Evolutionary conservation across 2,113 vertebrate genomes (phyloP).

Genomic region (Taurulus bubalis): DNA sequence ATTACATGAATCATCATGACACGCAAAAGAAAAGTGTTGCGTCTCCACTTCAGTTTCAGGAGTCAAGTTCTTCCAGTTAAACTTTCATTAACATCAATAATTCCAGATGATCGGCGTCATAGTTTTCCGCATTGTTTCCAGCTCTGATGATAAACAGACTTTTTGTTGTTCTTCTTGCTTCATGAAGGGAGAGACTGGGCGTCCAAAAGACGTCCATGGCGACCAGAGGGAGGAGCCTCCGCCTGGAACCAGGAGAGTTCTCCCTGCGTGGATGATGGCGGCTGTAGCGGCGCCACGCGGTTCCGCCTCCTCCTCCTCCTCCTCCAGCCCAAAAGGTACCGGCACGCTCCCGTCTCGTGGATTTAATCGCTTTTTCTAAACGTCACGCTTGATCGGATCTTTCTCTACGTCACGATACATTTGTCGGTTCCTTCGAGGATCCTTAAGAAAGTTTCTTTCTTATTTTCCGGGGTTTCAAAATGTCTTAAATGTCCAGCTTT

Average conservation of each 20-base stretch:
- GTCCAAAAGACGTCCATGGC: fast-evolving
- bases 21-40: not conserved
- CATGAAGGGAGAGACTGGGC: not conserved
- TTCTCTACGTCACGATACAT: not conserved
- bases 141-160: not conserved
- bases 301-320: slow-evolving; percentile 33
- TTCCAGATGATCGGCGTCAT: not conserved
- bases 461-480: not conserved
- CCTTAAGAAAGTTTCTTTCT: not conserved
- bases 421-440: not conserved
- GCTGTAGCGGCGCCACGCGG: slow-evolving; percentile 45
- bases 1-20: not conserved
- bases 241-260: slow-evolving; percentile 78
- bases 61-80: not conserved
- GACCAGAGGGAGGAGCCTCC: fast-evolving
- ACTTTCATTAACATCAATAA: not conserved
- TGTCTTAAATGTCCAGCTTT: too few relatives aligned
- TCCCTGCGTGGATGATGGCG: slow-evolving; percentile 92
- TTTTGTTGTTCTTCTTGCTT: too few relatives aligned
- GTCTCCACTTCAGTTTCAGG: too few relatives aligned
- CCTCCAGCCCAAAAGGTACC: slow-evolving; percentile 52
- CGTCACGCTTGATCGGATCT: not conserved
- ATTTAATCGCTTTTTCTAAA: not conserved
- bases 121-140: not conserved
- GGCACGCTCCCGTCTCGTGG: not conserved